Percentiles rank a stretch among this genome's conserved stretches.
These are phyloP conservation scores for Agrypnus murinus DNA, from an alignment of 2,888 invertebrate genomes.

Conservation along the genomic window DNA sequence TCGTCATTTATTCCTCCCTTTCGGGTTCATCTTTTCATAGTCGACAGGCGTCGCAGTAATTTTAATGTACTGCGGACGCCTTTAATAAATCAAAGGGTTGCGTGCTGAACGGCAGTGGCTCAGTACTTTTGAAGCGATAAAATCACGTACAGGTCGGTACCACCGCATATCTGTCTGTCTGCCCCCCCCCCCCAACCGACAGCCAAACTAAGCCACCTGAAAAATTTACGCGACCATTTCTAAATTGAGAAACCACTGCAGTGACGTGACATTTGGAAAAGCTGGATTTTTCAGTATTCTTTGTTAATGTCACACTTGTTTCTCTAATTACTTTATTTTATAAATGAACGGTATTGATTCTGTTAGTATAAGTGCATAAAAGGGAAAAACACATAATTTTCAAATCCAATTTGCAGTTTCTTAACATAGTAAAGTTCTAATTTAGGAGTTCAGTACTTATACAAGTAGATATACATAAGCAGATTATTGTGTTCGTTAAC, in stretches of 20 bases:
- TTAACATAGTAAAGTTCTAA: no score
- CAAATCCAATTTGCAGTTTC: no score
- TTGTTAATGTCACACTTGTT: not conserved
- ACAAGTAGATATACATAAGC: no score
- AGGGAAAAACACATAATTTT: no score
- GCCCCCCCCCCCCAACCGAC: conserved; percentile 28
- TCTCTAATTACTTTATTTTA: not conserved
- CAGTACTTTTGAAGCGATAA: conserved; percentile 43
- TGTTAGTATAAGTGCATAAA: no score
- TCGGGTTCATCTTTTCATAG: conserved; percentile 2
- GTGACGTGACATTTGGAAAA: conserved; percentile 29
- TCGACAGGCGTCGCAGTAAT: conserved; percentile 41
- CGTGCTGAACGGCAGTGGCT: conserved; percentile 37
- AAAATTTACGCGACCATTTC: conserved; percentile 36
- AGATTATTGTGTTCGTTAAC: no score
- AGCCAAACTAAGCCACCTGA: conserved; percentile 31
- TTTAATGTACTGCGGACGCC: conserved; percentile 40
- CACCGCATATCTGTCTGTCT: conserved; percentile 44
- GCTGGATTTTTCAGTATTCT: conserved; percentile 3
- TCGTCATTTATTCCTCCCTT: conserved; percentile 14
- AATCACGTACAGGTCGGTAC: conserved; percentile 44
- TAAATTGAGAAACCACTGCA: conserved; percentile 37
- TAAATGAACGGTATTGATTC: no score
- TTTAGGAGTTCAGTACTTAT: no score
- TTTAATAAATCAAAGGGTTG: conserved; percentile 44